These are phyloP conservation scores for Edolisoma coerulescens DNA, from an alignment of 2,113 vertebrate genomes.

Conservation along the genomic window DNA sequence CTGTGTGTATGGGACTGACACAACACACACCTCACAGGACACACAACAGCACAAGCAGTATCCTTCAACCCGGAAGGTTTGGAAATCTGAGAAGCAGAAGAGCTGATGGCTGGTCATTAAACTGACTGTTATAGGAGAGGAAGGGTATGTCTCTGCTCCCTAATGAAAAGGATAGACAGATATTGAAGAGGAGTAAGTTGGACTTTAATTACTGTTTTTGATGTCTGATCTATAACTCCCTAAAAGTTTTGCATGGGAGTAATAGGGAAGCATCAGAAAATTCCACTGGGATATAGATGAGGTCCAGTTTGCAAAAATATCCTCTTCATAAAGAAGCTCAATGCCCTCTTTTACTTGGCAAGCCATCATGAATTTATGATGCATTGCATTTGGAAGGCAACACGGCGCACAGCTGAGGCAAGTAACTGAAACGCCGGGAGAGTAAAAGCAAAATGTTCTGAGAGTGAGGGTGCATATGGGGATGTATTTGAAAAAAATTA, in stretches of 20 bases:
- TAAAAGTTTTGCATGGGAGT: constrained; percentile 67
- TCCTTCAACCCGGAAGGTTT: background rate
- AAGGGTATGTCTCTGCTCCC: constrained; percentile 28
- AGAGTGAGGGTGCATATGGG: constrained; percentile 66
- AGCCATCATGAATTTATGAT: constrained; percentile 69
- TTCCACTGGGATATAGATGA: constrained; percentile 74
- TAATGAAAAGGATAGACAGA: constrained; percentile 64
- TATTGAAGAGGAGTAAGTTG: constrained; percentile 53
- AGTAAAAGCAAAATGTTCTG: constrained; percentile 61
- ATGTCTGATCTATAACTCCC: constrained; percentile 73
- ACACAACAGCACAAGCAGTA: background rate
- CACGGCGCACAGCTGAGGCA: constrained; percentile 69
- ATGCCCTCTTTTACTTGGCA: constrained; percentile 72
- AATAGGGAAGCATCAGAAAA: constrained; percentile 74
- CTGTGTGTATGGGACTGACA: background rate
- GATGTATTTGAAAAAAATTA: constrained; percentile 58
- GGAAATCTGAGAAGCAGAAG: constrained; percentile 12
- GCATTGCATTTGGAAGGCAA: constrained; percentile 71
- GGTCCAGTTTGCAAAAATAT: constrained; percentile 75
- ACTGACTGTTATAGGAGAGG: constrained; percentile 34
- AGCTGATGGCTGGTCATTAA: background rate
- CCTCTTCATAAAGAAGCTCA: constrained; percentile 71
- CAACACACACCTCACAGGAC: background rate
- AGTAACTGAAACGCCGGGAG: constrained; percentile 53
- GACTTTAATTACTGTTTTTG: constrained; percentile 75